Base-by-base conservation (phyloP, 2,113 vertebrate species). In the Dicerorhinus sumatrensis region DNA sequence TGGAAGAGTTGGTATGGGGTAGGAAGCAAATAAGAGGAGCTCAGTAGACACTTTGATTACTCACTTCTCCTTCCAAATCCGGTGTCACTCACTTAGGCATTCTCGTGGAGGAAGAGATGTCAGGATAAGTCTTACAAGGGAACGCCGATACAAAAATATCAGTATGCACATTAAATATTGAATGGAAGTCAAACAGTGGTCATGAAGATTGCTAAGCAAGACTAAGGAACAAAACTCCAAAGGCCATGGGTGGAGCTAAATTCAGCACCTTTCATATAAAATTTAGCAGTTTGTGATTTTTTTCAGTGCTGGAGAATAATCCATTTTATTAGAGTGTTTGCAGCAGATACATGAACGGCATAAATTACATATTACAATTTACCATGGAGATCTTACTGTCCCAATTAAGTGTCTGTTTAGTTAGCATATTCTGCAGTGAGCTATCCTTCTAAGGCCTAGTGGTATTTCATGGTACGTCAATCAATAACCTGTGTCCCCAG, bases 381-480 rank as follows among this genome's bases (percentile, higher is more conserved):
- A 79, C 97, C 69, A 79, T 80, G 86, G 54, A 95, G 75, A 94
- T 97, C 73, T 95, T 84, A 95, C 12, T 12, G 1, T 96, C 84
- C 91, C 93, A 98, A 95, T 96, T 96, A 97, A 89, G 42, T 63
- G 20, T 75, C 76, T 33, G 9, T 97, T 88, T 95, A 60, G 95
- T 97, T 98, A 97, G 56, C 5, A 25, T 39, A 93, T 96, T 91
- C 60, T 97, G 58, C 70, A 81, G 29, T 0, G 4, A 97, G 17
- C 77, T 97, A 48, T 81, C 94, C 87, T 76, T 88, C 27, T 97
- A 67, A 96, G 81, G n/a, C 95, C 42, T 86, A 60, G 65, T 98
- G 94, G 58, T 91, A 97, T 98, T 98, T 98, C 96, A 84, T 98
- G 95, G 62, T 98, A 88, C 18, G 79, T 94, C 97, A 98, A 86